Conservation (phyloP, 2,113 vertebrate species). For the Entomyzon cyanotis region DNA sequence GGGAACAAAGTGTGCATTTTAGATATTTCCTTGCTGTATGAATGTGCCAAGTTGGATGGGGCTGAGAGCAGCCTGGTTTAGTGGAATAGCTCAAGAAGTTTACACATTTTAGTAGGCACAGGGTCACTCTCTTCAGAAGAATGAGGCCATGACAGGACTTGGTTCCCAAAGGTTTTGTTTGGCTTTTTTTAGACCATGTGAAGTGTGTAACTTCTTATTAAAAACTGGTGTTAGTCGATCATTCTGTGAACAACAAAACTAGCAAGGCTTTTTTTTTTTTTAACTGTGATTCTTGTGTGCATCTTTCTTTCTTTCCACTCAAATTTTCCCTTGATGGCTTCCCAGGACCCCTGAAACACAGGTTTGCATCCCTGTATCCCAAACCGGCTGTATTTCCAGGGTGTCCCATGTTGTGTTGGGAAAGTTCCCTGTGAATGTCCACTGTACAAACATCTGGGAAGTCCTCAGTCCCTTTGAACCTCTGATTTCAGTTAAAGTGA, state of each 20-base stretch:
- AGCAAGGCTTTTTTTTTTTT: background rate
- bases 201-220: background rate
- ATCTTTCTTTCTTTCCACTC: background rate
- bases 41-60: too few relatives aligned
- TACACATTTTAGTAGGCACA: background rate
- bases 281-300: background rate
- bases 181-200: background rate
- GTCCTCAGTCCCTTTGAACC: background rate
- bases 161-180: background rate
- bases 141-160: background rate
- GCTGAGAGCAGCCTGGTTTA: background rate
- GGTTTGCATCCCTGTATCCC: background rate
- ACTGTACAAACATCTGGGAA: background rate
- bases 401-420: rapidly evolving
- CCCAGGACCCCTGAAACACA: background rate
- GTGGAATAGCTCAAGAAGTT: background rate
- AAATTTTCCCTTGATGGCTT: background rate
- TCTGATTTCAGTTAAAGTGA: background rate
- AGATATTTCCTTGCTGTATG: background rate
- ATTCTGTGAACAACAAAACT: background rate
- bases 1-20: background rate
- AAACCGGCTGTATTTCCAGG: background rate
- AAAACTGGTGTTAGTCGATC: rapidly evolving
- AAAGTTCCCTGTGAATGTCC: background rate
- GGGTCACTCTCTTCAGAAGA: background rate